These are phyloP conservation scores for Zelleria hepariella DNA, from an alignment of 2,888 invertebrate species.

Conservation along the genomic window DNA sequence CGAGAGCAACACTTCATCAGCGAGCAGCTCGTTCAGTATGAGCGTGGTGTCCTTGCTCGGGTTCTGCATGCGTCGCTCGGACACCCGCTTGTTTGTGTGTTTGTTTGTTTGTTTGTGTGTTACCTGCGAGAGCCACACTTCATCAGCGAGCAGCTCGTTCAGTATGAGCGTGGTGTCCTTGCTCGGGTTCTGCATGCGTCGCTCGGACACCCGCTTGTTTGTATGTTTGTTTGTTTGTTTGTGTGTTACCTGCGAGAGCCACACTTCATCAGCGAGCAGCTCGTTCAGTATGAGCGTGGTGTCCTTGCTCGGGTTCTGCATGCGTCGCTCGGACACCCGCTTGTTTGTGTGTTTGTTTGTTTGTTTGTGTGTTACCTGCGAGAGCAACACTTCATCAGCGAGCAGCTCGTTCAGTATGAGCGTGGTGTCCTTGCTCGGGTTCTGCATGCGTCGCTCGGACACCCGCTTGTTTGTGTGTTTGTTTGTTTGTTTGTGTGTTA, in stretches of 20 bases:
- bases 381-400: conserved; percentile 86
- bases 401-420: conserved; percentile 86
- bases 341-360: too few relatives aligned
- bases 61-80: conserved; percentile 81
- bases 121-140: conserved; percentile 87
- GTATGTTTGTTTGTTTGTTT: too few relatives aligned
- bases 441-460: conserved; percentile 80
- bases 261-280: conserved; percentile 83
- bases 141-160: conserved; percentile 86
- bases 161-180: conserved; percentile 89
- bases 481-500: too few relatives aligned
- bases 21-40: conserved; percentile 85
- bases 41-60: conserved; percentile 87
- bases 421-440: conserved; percentile 86
- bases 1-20: conserved; percentile 86
- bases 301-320: conserved; percentile 81
- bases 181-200: conserved; percentile 79
- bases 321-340: conserved; percentile 82
- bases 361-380: conserved; percentile 77
- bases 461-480: too few relatives aligned
- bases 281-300: conserved; percentile 90
- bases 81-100: conserved; percentile 83
- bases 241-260: conserved; percentile 81
- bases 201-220: conserved; percentile 83
- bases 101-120: too few relatives aligned